Base-by-base conservation (phyloP, 2,113 vertebrate genomes). In the Centropus unirufus region DNA sequence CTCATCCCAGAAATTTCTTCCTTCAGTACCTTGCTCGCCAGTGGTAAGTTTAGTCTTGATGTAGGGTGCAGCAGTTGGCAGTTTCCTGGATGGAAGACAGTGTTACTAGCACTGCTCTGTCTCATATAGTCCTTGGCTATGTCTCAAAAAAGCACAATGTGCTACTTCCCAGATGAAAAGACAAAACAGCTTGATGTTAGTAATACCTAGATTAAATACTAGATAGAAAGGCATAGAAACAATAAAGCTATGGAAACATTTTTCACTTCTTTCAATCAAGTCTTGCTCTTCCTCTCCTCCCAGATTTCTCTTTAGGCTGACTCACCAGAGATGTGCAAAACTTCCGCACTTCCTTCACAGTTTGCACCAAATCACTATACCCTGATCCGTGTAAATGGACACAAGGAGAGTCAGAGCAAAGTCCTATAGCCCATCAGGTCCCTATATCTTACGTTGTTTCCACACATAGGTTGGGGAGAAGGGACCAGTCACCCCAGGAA, bases 1-100 rank as follows among this genome's bases (percentile, higher is more conserved):
- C 68, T 90, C 1, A 27, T 86, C 93, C 90, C 86, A 87, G 88
- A 96, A 90, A 78, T 27, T 23, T 83, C 58, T 90, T 90, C 76
- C 61, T 59, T 32, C 47, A 3, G 68, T 32, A 21, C 34, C 23
- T 72, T 57, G 79, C 36, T 96, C 47, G 59, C 75, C 40, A 61
- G 68, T 3, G 52, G 59, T 72, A 77, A 3, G 14, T 73, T 76
- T 12, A 6, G 36, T 57, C 36, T 32, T 44, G 61, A 49, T 84
- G 76, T 30, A 58, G 70, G 55, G 51, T 79, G 77, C 55, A 44
- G 44, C 44, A 88, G 62, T 78, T 81, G 69, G 64, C 5, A 6
- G 22, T 7, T 89, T 36, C 67, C 70, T 47, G 68, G 39, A 39
- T 68, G 42, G 88, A 79, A 83, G 26, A 49, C 14, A 14, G 30